Evolutionary conservation across 1,140 invertebrate species (phyloP), one percentile per base, ranked within the genome.

Genomic region (Vanessa atalanta): DNA sequence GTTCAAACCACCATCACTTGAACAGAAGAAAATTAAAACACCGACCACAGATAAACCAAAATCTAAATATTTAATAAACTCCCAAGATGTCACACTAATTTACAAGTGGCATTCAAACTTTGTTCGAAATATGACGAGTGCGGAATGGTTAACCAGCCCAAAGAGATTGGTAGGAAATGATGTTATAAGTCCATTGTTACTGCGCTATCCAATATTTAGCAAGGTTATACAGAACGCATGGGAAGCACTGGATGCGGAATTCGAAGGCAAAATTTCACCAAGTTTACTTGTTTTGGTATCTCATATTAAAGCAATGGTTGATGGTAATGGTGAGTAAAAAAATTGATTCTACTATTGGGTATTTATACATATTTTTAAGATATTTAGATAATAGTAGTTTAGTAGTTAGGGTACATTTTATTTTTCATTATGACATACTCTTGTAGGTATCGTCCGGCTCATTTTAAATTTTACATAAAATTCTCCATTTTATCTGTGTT

Each of bases 21-120:
- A 93, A 77, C 85, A 91, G 69, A 90, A 84, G 60, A 86, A 82
- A 76, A 47, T 81, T 0, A 87, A 83, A 78, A 31, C 61, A 47
- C 73, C 65, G 66, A 76, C 55, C 48, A 84, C 76, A 20, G 78
- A 79, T 3, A 90, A 89, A 81, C 71, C 70, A 9, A 86, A 87
- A n/a, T n/a, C n/a, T n/a, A n/a, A n/a, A 73, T 57, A 70, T 2
- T 66, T 94, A 0, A 94, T 96, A 26, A 94, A 93, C 2, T 83
- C 93, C 1, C 92, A 95, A 14, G 95, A 96, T 75, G 93, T 96
- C 3, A 85, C 91, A 2, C 89, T 94, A 60, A 90, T 94, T 93
- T 88, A 93, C 89, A 89, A 94, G 51, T 93, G 96, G 69, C 95
- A 96, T 88, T 94, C 94, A 0, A 91, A 87, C 8, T 94, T 96